phyloP scores from a whole-genome alignment of 37 sponge, comb jelly and placozoan species.

The Dysidea cf. avara region DNA sequence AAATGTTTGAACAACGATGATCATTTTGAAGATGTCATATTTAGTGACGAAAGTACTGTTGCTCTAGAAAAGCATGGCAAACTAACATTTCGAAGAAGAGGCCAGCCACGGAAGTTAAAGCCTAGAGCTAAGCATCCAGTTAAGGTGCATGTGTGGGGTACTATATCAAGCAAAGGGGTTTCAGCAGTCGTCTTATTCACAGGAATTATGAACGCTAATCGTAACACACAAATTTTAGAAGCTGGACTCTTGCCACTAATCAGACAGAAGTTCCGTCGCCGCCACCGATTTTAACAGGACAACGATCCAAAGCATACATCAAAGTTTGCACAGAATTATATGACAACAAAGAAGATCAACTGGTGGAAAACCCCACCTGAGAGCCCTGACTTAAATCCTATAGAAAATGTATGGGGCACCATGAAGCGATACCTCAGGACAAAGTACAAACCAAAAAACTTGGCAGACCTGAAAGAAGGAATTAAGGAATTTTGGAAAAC shows the following conservation, averaged over 20 bases:
- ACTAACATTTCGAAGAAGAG: slow-evolving; percentile 14
- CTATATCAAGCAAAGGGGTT: slow-evolving; percentile 34
- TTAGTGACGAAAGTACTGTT: slow-evolving; percentile 24
- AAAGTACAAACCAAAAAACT: slow-evolving; percentile 8
- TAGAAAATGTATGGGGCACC: slow-evolving; percentile 12
- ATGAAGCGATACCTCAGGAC: not conserved
- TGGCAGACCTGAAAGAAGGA: slow-evolving; percentile 1
- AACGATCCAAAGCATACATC: slow-evolving; percentile 30
- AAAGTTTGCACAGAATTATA: not conserved
- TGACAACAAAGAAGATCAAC: not conserved
- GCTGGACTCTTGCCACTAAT: slow-evolving; percentile 16
- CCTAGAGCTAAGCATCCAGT: no score
- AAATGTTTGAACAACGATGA: slow-evolving; percentile 16
- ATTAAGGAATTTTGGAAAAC: slow-evolving; percentile 12
- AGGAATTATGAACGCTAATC: slow-evolving; percentile 32
- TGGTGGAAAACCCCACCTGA: slow-evolving; percentile 26
- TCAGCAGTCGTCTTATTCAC: slow-evolving; percentile 48
- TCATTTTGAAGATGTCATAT: slow-evolving; percentile 40
- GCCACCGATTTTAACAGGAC: slow-evolving; percentile 37
- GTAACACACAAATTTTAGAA: slow-evolving; percentile 26
- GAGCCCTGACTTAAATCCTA: slow-evolving; percentile 2
- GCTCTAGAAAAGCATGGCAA: slow-evolving; percentile 23
- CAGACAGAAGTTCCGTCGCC: not conserved
- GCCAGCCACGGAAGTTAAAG: slow-evolving; percentile 25
- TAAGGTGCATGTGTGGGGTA: slow-evolving; percentile 41